These are phyloP conservation scores for Coelopa pilipes DNA, from an alignment of 2,888 invertebrate species.

Conservation along the genomic window DNA sequence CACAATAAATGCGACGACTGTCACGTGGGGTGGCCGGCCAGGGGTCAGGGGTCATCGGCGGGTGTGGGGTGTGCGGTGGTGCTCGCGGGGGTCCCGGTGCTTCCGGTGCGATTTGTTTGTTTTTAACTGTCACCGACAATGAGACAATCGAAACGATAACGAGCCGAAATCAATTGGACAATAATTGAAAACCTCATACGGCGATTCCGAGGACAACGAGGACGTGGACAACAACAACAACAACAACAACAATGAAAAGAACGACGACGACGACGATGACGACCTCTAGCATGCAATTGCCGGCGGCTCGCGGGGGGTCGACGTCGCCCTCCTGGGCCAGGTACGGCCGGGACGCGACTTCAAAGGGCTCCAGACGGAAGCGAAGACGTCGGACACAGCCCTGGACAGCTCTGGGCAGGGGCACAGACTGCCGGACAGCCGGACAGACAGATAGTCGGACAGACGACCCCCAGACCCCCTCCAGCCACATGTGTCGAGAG, in stretches of 20 bases:
- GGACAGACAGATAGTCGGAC: neutral
- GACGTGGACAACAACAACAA: too few species aligned
- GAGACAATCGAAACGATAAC: constrained; percentile 22
- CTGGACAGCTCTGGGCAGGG: too few species aligned
- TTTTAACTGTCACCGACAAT: constrained; percentile 48
- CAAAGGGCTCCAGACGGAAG: too few species aligned
- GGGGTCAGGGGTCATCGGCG: too few species aligned
- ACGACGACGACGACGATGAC: neutral
- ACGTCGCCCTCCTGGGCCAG: too few species aligned
- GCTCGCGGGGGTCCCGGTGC: constrained; percentile 32
- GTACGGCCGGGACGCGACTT: too few species aligned
- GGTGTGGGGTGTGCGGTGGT: neutral
- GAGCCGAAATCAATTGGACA: constrained; percentile 9
- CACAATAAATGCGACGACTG: constrained; percentile 29
- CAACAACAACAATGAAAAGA: too few species aligned
- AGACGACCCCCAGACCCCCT: too few species aligned
- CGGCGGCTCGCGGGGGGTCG: neutral
- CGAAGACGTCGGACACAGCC: too few species aligned
- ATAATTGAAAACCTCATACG: neutral
- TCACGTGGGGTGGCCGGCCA: neutral
- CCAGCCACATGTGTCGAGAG: too few species aligned
- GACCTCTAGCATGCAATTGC: neutral
- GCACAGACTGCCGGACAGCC: too few species aligned
- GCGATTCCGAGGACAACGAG: too few species aligned
- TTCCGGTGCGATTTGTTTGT: constrained; percentile 48